phyloP scores from a whole-genome alignment of 2,888 invertebrate genomes.

The Chesias legatella region DNA sequence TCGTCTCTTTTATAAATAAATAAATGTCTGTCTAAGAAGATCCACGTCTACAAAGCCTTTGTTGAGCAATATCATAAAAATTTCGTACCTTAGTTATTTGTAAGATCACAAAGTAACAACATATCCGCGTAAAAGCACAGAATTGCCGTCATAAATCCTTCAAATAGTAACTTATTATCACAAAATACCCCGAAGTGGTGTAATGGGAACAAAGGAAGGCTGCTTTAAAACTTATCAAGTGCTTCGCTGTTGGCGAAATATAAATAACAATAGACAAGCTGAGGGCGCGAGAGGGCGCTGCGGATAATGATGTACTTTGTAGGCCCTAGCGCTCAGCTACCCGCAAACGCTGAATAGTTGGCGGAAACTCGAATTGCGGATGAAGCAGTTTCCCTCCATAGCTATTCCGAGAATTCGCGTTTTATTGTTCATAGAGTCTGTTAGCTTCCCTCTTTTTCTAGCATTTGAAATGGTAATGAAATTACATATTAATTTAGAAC shows the following conservation, averaged over 20 bases:
- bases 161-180: slow-evolving; percentile 12
- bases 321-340: background rate
- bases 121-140: slow-evolving; percentile 4
- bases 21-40: too few species aligned
- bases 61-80: too few species aligned
- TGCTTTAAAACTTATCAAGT: slow-evolving; percentile 20
- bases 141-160: slow-evolving; percentile 16
- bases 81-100: too few species aligned
- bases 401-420: too few species aligned
- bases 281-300: background rate
- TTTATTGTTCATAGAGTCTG: too few species aligned
- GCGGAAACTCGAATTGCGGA: slow-evolving; percentile 1
- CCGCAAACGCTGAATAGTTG: slow-evolving; percentile 3
- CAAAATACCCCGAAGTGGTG: slow-evolving; percentile 16
- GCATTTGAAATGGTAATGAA: too few species aligned
- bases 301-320: slow-evolving; percentile 6
- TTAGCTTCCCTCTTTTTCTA: too few species aligned
- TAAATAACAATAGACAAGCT: slow-evolving; percentile 12
- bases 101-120: background rate
- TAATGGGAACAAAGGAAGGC: slow-evolving; percentile 13
- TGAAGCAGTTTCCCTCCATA: background rate
- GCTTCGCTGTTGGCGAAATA: slow-evolving; percentile 14
- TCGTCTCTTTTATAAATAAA: too few species aligned
- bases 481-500: too few species aligned
- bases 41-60: too few species aligned